Conservation (phyloP, 1,140 invertebrate species). For the Apocrypta bakeri region DNA sequence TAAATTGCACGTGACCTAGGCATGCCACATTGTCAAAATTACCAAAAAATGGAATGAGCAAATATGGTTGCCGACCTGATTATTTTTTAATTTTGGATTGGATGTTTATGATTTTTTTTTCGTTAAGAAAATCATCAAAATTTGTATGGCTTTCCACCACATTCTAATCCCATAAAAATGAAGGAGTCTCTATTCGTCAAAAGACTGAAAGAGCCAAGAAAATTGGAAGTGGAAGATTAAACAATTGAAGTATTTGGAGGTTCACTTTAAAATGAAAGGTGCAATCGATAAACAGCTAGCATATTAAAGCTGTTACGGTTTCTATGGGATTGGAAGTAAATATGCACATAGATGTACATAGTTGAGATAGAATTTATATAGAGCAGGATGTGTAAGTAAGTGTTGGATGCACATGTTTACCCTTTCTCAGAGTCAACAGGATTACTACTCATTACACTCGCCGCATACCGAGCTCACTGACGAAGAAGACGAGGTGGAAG, state of each 20-base stretch:
- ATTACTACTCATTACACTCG: slow-evolving; percentile 36
- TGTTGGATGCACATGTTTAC: slow-evolving; percentile 48
- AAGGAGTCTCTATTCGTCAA: slow-evolving; percentile 24
- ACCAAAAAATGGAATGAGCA: slow-evolving; percentile 31
- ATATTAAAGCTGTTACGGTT: slow-evolving; percentile 29
- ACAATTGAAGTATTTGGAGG: slow-evolving; percentile 6
- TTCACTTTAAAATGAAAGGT: slow-evolving; percentile 16
- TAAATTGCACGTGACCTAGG: slow-evolving; percentile 41
- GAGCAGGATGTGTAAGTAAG: slow-evolving; percentile 41
- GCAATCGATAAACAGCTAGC: not conserved
- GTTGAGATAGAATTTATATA: slow-evolving; percentile 49
- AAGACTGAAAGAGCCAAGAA: slow-evolving; percentile 22
- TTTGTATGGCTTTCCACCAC: slow-evolving; percentile 43
- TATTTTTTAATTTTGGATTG: slow-evolving; percentile 49
- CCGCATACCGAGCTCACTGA: slow-evolving; percentile 35
- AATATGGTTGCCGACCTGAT: slow-evolving; percentile 12
- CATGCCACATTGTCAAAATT: slow-evolving; percentile 36
- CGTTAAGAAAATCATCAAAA: slow-evolving; percentile 38
- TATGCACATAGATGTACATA: slow-evolving; percentile 54
- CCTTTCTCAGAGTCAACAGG: slow-evolving; percentile 50
- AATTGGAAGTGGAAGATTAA: slow-evolving; percentile 34
- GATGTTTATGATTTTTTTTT: slow-evolving; percentile 48
- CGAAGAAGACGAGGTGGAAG: slow-evolving; percentile 43
- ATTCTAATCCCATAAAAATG: slow-evolving; percentile 53
- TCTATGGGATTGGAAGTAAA: slow-evolving; percentile 53